Evolutionary conservation across 2,113 vertebrate genomes (phyloP).

Genomic region (Aleadryas rufinucha): DNA sequence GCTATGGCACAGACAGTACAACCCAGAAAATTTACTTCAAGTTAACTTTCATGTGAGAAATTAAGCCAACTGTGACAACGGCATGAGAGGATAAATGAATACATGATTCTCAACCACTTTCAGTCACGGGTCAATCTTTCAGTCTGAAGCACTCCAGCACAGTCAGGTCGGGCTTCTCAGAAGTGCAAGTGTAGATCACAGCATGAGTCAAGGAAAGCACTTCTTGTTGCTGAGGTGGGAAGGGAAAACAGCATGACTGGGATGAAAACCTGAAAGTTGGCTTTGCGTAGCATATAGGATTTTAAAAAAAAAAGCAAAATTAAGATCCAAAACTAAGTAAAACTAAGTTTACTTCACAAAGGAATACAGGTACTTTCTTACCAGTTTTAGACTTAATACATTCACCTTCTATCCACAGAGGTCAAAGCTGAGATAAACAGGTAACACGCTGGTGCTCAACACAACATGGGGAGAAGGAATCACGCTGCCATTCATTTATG

Average conservation of each 20-base stretch:
- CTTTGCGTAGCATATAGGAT: accelerated
- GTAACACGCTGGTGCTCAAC: accelerated
- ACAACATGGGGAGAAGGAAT: background rate
- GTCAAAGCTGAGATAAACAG: background rate
- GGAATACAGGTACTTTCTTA: background rate
- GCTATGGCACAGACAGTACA: background rate
- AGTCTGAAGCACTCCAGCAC: background rate
- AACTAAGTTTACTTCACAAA: background rate
- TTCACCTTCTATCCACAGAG: background rate
- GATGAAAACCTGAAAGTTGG: background rate
- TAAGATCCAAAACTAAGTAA: background rate
- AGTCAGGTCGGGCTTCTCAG: background rate
- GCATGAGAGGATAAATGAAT: background rate
- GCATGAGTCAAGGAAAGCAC: background rate
- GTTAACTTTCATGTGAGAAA: background rate
- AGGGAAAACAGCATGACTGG: background rate
- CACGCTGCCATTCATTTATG: background rate
- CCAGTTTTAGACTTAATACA: background rate
- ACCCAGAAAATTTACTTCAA: background rate
- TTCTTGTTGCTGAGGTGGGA: background rate
- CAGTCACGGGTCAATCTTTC: background rate
- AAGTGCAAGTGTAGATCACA: background rate
- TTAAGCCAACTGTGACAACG: background rate
- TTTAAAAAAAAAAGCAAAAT: background rate
- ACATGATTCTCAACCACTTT: background rate